Conservation (phyloP, 2,113 vertebrate species). For the Phrynosoma blainvillii region DNA sequence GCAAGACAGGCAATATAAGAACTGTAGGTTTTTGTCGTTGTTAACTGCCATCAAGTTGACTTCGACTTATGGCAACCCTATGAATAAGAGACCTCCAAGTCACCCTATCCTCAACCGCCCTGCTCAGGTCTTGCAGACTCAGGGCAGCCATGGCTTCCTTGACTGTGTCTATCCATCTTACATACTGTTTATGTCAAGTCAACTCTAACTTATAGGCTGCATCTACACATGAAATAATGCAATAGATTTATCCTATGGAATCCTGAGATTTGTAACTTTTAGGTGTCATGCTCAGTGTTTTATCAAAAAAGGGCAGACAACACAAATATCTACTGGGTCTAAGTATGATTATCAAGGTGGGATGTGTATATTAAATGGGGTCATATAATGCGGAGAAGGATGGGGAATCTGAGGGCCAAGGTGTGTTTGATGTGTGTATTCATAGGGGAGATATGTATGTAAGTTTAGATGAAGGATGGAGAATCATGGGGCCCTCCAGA, state of each 20-base stretch:
- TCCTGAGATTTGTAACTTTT: not conserved
- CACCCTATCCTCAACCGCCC: no score
- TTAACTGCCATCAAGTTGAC: no score
- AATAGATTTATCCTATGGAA: not conserved
- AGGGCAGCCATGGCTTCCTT: no score
- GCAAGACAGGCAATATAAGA: not conserved
- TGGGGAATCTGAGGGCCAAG: not conserved
- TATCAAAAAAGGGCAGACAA: not conserved
- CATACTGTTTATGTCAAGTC: no score
- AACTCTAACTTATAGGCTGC: no score
- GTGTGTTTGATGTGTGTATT: not conserved
- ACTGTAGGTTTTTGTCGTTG: not conserved
- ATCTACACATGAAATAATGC: not conserved
- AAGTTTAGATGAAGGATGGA: no score
- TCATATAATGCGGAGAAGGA: not conserved
- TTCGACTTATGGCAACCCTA: no score
- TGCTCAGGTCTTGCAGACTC: no score
- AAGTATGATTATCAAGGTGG: not conserved
- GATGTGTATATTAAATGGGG: not conserved
- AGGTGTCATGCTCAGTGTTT: not conserved
- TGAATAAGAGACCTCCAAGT: no score
- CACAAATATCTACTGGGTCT: not conserved
- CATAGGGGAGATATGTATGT: not conserved
- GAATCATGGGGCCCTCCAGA: no score
- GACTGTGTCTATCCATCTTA: no score